Base-by-base conservation (phyloP, 1,140 invertebrate species). In the Acromyrmex heyeri region DNA sequence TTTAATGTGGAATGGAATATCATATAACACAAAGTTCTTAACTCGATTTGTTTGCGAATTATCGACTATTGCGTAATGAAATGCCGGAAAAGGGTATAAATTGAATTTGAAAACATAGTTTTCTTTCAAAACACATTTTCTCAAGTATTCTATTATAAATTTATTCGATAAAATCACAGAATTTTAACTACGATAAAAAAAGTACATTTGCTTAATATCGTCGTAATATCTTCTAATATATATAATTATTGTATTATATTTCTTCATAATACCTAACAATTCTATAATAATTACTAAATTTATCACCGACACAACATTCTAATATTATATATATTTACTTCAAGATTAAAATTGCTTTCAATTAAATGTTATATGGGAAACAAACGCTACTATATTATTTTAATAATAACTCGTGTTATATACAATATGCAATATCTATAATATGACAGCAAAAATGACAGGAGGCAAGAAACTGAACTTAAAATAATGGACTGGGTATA, bases 401-500 rank as follows among this genome's bases (percentile, higher is more conserved):
- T 16, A 78, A 78, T 48, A 50, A 64, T 50, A 34, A 50, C 21
- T 50, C 44, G 24, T 34, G 27, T 77, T 44, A 44, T 44, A 44
- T 12, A 44, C 8, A 27, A 24, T 50, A 48, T 7, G n/a, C 6
- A 24, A 53, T 50, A 70, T 18, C 10, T 44, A 30, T 4, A n/a
- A 64, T 16, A 14, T 44, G 50, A 69, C 48, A 21, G 21, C 21
- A 10, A 81, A 81, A 81, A 44, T 55, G 14, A n/a, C n/a, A n/a
- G n/a, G 3, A 57, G 12, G 18, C 18, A 14, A 24, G 10, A 38
- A 64, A 64, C 2, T 7, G 34, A 69, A 55, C 30, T 79, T 67
- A 89, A 89, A 38, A 38, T 89, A 86, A 89, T 88, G 61, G 24
- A 88, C 57, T n/a, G 5, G 57, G 24, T 61, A 38, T 38, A 61